These are phyloP conservation scores for Taurulus bubalis DNA, from an alignment of 2,113 vertebrate species.

Conservation along the genomic window DNA sequence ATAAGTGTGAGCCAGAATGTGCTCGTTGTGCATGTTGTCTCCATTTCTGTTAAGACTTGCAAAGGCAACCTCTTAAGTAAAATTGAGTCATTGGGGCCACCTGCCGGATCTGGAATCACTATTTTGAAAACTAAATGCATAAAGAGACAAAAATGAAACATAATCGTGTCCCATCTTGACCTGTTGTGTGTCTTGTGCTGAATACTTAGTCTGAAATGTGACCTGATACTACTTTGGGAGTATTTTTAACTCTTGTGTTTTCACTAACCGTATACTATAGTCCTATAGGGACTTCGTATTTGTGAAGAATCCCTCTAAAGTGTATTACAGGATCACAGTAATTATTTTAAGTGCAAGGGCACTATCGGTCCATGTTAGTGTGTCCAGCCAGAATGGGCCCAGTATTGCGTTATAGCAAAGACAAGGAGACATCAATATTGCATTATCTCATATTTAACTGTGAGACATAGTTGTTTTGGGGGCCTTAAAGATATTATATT, in stretches of 20 bases:
- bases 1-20: background rate
- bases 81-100: background rate
- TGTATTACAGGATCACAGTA: constrained; percentile 72
- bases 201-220: constrained; percentile 49
- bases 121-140: background rate
- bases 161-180: constrained; percentile 21
- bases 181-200: constrained; percentile 30
- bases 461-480: constrained; percentile 80
- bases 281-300: constrained; percentile 68
- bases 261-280: constrained; percentile 45
- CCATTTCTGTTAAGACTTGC: background rate
- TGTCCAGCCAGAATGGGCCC: constrained; percentile 73
- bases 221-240: constrained; percentile 53
- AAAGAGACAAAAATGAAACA: background rate
- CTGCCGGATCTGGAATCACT: background rate
- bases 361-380: constrained; percentile 66
- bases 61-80: background rate
- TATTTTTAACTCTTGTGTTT: constrained; percentile 49
- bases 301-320: constrained; percentile 71
- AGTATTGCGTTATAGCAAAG: constrained; percentile 77
- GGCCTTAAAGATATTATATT: constrained; percentile 81
- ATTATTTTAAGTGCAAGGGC: constrained; percentile 76
- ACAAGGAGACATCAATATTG: constrained; percentile 80
- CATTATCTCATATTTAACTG: constrained; percentile 80
- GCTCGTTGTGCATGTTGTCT: background rate